Evolutionary conservation across 2,797 vertebrate genomes (phyloP).

Genomic region (Apogon hyalosoma): DNA sequence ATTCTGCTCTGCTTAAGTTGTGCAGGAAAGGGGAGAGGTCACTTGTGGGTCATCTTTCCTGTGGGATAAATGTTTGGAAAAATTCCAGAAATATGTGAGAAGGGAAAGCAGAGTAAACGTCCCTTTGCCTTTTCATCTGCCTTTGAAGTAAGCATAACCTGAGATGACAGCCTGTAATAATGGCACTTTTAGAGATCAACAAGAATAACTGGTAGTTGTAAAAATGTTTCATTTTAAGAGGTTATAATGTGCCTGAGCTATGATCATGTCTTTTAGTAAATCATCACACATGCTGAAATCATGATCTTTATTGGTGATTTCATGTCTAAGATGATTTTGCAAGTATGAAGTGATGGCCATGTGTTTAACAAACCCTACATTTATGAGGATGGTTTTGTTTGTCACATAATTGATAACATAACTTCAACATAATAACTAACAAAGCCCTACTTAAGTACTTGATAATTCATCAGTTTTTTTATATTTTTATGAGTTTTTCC

Average conservation of each 20-base stretch:
- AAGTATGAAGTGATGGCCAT: too few relatives aligned
- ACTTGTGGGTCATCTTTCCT: conserved; percentile 55
- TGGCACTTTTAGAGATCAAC: neutral
- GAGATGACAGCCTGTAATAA: neutral
- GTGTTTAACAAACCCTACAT: too few relatives aligned
- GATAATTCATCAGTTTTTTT: conserved; percentile 9
- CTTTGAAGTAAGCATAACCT: conserved; percentile 8
- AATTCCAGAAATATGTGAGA: conserved; percentile 47
- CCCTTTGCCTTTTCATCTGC: conserved; percentile 26
- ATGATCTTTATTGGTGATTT: too few relatives aligned
- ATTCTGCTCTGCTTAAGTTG: conserved; percentile 45
- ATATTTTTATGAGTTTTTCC: conserved; percentile 14
- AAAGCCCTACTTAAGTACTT: conserved; percentile 19
- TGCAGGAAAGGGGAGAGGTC: conserved; percentile 50
- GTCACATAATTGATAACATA: too few relatives aligned
- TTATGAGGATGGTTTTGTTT: too few relatives aligned
- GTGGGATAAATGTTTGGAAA: conserved; percentile 62
- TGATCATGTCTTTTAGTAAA: too few relatives aligned
- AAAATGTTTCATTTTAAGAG: too few relatives aligned
- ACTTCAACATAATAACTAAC: conserved; percentile 6
- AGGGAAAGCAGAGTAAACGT: conserved; percentile 20
- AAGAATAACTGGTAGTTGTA: too few relatives aligned
- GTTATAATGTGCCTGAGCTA: too few relatives aligned
- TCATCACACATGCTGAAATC: too few relatives aligned
- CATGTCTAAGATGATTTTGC: too few relatives aligned